Evolutionary conservation across 2,797 vertebrate species (phyloP).

Genomic region (Notamacropus eugenii): DNA sequence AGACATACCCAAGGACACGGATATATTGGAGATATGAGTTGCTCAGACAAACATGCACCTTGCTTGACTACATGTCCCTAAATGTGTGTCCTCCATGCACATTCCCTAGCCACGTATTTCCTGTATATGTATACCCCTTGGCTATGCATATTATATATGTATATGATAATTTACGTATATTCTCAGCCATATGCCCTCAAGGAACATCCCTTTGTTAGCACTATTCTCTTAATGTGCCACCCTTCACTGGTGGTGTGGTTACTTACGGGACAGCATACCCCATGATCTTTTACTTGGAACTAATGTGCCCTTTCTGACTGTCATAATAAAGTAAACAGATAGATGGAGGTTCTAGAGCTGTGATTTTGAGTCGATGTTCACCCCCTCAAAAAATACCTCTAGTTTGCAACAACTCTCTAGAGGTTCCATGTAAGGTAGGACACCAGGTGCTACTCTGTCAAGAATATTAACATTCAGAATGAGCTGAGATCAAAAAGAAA

Average conservation of each 20-base stretch:
- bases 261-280: not conserved
- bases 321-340: not conserved
- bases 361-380: not conserved
- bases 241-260: not conserved
- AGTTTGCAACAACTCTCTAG: not conserved
- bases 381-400: not conserved
- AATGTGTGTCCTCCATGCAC: not conserved
- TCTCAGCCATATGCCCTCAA: not conserved
- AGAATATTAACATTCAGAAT: not conserved
- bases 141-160: not conserved
- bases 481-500: not conserved
- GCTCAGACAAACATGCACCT: not conserved
- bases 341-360: not conserved
- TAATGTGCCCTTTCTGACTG: not conserved
- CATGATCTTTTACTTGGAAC: not conserved
- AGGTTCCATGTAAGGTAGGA: not conserved
- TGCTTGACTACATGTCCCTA: not conserved
- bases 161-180: not conserved
- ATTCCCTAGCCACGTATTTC: not conserved
- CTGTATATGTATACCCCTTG: not conserved
- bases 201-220: not conserved
- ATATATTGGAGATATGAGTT: not conserved
- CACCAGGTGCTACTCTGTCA: not conserved
- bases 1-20: not conserved
- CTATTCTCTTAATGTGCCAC: not conserved